Base-by-base conservation (phyloP, 2,888 invertebrate genomes). In the Diarsia dahlii region DNA sequence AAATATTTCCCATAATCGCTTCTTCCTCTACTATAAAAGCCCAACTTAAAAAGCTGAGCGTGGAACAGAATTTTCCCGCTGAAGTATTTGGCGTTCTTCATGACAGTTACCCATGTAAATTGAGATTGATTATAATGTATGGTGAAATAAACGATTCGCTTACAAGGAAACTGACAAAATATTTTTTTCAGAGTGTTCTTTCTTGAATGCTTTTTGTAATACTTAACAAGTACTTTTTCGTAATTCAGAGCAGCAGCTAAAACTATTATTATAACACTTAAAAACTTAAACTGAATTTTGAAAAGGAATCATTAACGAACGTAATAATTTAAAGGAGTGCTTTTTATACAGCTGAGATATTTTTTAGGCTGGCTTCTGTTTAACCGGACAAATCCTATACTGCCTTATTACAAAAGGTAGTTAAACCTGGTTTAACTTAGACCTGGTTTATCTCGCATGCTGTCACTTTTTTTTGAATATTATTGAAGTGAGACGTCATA, bases 101-200 rank as follows among this genome's bases (percentile, higher is more conserved):
- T 78, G 87, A 87, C 89, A 87, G 83, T 82, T 80, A 81, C 58
- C 58, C 78, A 77, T 72, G 84, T 89, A 89, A 90, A 89, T 87
- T 85, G 84, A 87, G 84, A 89, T 90, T 87, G 89, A 90, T 89
- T 82, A 78, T 74, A 70, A 71, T 63, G 67, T 74, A 78, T 84
- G 71, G 28, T 34, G 50, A 74, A 65, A 70, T 67, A 60, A 80
- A 67, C 67, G 67, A 78, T 76, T 75, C 39, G 58, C 65, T 69
- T 68, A 65, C 46, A n/a, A 28, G 12, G 18, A n/a, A 70, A 63
- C 23, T 64, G n/a, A 48, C 12, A 64, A 3, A 50, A 23, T 69
- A 39, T 63, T 68, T n/a, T 13, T 39, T 46, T 18, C 12, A 45
- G 58, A 48, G 74, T 39, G 34, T 48, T n/a, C 9, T 39, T 58